A percentile compares a stretch with the other conserved stretches of the same genome.
Conservation (phyloP, 2,888 invertebrate genomes). For the Netelia melanura region DNA sequence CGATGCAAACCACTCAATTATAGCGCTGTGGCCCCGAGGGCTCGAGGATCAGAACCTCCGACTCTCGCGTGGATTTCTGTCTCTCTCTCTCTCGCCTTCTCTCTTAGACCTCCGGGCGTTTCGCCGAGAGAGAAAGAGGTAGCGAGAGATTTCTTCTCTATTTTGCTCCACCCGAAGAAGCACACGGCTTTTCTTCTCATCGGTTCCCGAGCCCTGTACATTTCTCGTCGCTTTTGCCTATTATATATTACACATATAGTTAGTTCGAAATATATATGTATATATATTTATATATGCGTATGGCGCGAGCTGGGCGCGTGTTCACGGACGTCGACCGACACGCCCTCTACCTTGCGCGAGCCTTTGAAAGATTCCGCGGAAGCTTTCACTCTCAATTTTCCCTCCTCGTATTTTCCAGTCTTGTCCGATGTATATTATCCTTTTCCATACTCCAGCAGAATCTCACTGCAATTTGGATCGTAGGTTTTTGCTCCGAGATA, state of each 20-base stretch:
- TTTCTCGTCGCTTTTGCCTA: conserved; percentile 38
- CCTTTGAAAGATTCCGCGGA: conserved; percentile 31
- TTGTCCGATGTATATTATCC: conserved; percentile 13
- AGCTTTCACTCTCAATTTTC: conserved; percentile 54
- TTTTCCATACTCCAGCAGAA: not conserved
- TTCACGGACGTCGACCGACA: conserved; percentile 18
- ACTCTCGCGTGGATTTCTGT: conserved; percentile 58
- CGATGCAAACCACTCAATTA: conserved; percentile 84
- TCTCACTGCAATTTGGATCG: conserved; percentile 34
- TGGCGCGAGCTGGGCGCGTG: conserved; percentile 51
- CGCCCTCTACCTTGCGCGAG: conserved; percentile 6
- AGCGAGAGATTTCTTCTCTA: not conserved
- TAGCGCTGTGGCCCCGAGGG: conserved; percentile 75
- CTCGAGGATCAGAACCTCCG: conserved; percentile 74
- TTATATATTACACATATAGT: conserved; percentile 21
- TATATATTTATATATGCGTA: conserved; percentile 4
- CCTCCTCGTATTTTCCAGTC: conserved; percentile 20
- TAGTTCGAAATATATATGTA: not conserved
- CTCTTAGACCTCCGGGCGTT: conserved; percentile 48
- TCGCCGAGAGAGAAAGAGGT: conserved; percentile 1
- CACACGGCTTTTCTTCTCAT: conserved; percentile 19
- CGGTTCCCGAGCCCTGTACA: conserved; percentile 11
- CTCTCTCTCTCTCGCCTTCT: not conserved
- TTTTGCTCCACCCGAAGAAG: conserved; percentile 15
- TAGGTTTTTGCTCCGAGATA: conserved; percentile 42